Conservation (phyloP, 2,113 vertebrate genomes). For the Rhabdomys dilectus region DNA sequence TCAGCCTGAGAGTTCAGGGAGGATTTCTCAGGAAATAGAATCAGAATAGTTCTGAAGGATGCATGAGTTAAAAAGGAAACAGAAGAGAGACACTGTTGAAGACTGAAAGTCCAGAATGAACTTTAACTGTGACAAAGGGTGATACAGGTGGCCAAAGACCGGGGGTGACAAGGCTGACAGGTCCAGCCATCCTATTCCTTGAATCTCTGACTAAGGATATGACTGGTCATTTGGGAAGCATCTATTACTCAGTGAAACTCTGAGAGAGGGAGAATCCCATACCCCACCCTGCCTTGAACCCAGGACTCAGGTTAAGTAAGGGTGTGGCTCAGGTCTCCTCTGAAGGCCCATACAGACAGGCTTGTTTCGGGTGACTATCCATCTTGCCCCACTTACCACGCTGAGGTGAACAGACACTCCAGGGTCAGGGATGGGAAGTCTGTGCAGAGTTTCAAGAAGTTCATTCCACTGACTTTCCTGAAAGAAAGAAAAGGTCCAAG, state of each 20-base stretch:
- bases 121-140: not conserved
- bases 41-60: conserved; percentile 22
- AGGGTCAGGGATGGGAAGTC: conserved; percentile 93
- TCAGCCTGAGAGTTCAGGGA: not conserved
- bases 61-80: not conserved
- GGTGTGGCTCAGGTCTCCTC: not conserved
- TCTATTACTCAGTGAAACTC: not conserved
- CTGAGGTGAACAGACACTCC: conserved; percentile 94
- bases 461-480: conserved; percentile 95
- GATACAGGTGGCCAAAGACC: not conserved
- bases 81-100: not conserved
- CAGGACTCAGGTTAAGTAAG: not conserved
- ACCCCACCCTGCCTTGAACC: not conserved
- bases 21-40: conserved; percentile 39
- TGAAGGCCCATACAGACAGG: conserved; percentile 36
- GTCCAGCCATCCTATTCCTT: not conserved
- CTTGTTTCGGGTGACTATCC: not conserved
- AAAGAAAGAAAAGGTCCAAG: conserved; percentile 78
- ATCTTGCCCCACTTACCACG: conserved; percentile 90
- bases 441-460: conserved; percentile 93
- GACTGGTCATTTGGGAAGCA: not conserved
- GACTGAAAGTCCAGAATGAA: not conserved
- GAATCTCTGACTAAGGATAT: not conserved
- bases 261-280: conserved; percentile 28
- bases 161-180: not conserved